Evolutionary conservation across 2,113 vertebrate species (phyloP).

Genomic region (Argyrosomus japonicus): DNA sequence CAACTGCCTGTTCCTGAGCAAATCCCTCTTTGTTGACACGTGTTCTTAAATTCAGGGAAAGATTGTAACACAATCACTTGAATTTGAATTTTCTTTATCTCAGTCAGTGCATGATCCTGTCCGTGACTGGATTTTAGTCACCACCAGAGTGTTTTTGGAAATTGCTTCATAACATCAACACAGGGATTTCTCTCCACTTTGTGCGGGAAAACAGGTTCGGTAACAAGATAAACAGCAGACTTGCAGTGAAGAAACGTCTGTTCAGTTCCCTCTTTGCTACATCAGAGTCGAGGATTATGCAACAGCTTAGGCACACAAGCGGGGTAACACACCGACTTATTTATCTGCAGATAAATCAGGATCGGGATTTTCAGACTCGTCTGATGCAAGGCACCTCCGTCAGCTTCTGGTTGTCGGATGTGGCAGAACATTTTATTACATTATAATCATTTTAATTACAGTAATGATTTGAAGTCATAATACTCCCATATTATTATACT

Average conservation of each 20-base stretch:
- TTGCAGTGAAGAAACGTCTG: constrained; percentile 21
- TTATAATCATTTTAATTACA: constrained; percentile 28
- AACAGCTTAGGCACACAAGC: constrained; percentile 26
- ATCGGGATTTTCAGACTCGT: not conserved
- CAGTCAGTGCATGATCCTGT: constrained; percentile 9
- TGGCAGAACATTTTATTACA: constrained; percentile 15
- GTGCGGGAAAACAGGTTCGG: constrained; percentile 15
- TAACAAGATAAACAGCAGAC: constrained; percentile 42
- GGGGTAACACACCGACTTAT: not conserved
- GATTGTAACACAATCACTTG: constrained; percentile 12
- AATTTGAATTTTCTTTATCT: constrained; percentile 21
- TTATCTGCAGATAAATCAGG: not conserved
- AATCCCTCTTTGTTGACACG: constrained; percentile 65
- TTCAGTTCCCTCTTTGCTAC: constrained; percentile 25
- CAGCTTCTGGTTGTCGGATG: constrained; percentile 10
- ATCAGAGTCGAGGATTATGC: constrained; percentile 31
- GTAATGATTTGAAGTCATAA: constrained; percentile 11
- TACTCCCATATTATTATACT: constrained; percentile 3
- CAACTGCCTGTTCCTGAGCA: constrained; percentile 31
- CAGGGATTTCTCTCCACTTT: constrained; percentile 25
- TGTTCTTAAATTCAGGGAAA: constrained; percentile 36
- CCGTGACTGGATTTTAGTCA: constrained; percentile 19
- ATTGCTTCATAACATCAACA: constrained; percentile 30
- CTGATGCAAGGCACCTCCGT: not conserved
- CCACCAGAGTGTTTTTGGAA: constrained; percentile 27